phyloP scores from a whole-genome alignment of 2,888 invertebrate genomes.

The Leptothorax acervorum region DNA sequence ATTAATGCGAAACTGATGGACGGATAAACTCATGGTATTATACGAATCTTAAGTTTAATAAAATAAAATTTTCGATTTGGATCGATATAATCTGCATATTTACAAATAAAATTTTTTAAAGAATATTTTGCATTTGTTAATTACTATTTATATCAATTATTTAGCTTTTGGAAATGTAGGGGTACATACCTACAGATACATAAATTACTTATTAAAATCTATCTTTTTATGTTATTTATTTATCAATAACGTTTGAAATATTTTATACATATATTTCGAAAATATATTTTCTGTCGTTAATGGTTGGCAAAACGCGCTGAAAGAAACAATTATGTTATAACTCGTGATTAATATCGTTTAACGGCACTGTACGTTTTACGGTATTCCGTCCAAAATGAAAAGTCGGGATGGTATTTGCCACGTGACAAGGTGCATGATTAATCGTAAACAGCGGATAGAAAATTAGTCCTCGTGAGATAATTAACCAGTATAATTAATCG shows the following conservation, averaged over 20 bases:
- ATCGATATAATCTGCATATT: background rate
- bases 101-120: background rate
- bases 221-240: background rate
- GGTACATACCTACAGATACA: background rate
- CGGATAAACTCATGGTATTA: background rate
- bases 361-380: slow-evolving; percentile 55
- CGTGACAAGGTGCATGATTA: slow-evolving; percentile 78
- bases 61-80: background rate
- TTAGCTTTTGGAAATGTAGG: background rate
- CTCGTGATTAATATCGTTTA: slow-evolving; percentile 59
- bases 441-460: slow-evolving; percentile 79
- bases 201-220: background rate
- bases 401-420: slow-evolving; percentile 69
- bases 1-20: background rate
- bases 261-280: slow-evolving; percentile 3
- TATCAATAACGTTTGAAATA: slow-evolving; percentile 12
- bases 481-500: slow-evolving; percentile 82
- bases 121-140: slow-evolving; percentile 2
- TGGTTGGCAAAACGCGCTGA: slow-evolving; percentile 17
- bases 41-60: background rate
- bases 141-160: background rate
- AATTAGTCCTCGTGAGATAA: slow-evolving; percentile 83
- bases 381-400: slow-evolving; percentile 64
- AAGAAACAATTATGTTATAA: slow-evolving; percentile 41
- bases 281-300: background rate